A percentile compares a stretch with the other conserved stretches of the same genome.
Conservation (phyloP, 2,888 invertebrate species). For the Watsonalla cultraria region DNA sequence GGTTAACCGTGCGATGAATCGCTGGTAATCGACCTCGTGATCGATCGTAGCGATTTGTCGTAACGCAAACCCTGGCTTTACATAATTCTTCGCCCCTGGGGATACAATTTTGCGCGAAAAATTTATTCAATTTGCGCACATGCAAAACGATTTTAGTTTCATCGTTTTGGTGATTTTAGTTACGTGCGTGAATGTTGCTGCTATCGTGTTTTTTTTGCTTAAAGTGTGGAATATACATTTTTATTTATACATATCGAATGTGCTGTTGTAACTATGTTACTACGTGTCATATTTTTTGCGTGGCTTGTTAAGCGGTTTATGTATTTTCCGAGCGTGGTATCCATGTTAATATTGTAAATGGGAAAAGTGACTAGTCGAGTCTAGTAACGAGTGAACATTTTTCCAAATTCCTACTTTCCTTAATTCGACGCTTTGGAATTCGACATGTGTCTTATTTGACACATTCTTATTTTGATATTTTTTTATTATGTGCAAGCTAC, state of each 20-base stretch:
- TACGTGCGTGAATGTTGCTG: conserved; percentile 15
- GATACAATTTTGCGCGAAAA: conserved; percentile 58
- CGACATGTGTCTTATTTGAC: too few relatives aligned
- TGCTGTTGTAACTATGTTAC: not conserved
- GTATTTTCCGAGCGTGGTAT: not conserved
- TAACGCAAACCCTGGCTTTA: conserved; percentile 24
- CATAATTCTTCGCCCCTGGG: conserved; percentile 20
- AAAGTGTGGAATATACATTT: not conserved
- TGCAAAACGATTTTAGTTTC: conserved; percentile 50
- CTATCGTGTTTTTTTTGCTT: not conserved
- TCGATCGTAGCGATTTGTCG: conserved; percentile 38
- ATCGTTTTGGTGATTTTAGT: conserved; percentile 3
- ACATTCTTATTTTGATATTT: too few relatives aligned
- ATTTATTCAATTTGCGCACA: conserved; percentile 65
- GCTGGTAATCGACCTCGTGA: conserved; percentile 21
- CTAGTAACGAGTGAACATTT: too few relatives aligned
- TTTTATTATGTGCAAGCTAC: too few relatives aligned
- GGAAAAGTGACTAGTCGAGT: too few relatives aligned
- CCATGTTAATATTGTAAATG: too few relatives aligned
- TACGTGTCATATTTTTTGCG: not conserved
- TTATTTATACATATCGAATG: not conserved
- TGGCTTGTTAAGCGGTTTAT: conserved; percentile 3
- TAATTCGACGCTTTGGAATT: too few relatives aligned
- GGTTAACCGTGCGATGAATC: not conserved
- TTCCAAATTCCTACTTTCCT: too few relatives aligned